phyloP scores from a whole-genome alignment of 2,113 vertebrate genomes.

The Megalops atlanticus region DNA sequence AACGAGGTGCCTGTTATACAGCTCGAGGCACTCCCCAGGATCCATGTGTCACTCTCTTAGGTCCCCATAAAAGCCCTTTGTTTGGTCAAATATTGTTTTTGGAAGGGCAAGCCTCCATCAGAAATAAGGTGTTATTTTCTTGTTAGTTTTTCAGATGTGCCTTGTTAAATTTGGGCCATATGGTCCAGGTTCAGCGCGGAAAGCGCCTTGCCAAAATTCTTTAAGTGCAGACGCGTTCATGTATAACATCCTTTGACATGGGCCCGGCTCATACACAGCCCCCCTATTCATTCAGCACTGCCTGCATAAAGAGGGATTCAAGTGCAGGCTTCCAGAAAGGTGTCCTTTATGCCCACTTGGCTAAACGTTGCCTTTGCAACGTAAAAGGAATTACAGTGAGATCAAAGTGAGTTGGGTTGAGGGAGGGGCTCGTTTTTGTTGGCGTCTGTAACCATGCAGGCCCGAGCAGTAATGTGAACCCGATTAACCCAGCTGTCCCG shows the following conservation, averaged over 20 bases:
- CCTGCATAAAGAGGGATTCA: conserved; percentile 42
- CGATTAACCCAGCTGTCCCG: neutral
- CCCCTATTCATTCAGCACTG: conserved; percentile 66
- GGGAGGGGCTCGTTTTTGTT: neutral
- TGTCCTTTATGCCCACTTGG: conserved; percentile 11
- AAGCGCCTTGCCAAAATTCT: conserved; percentile 65
- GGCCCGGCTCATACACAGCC: conserved; percentile 58
- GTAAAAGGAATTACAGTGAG: neutral
- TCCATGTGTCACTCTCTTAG: neutral
- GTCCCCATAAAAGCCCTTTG: conserved; percentile 45
- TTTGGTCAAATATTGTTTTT: conserved; percentile 35
- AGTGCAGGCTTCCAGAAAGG: conserved; percentile 29
- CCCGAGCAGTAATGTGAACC: neutral
- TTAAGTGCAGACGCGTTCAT: conserved; percentile 61
- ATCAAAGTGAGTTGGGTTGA: neutral
- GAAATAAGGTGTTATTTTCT: conserved; percentile 33
- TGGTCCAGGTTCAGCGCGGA: conserved; percentile 71
- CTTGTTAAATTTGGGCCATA: conserved; percentile 59
- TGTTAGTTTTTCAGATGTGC: conserved; percentile 21
- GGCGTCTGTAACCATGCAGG: neutral
- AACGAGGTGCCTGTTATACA: neutral
- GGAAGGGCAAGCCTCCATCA: conserved; percentile 35
- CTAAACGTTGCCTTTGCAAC: conserved; percentile 2
- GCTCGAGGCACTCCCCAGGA: neutral
- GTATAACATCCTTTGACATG: conserved; percentile 78